These are phyloP conservation scores for Cylindroiulus punctatus DNA, from an alignment of 2,888 invertebrate genomes.

Conservation along the genomic window DNA sequence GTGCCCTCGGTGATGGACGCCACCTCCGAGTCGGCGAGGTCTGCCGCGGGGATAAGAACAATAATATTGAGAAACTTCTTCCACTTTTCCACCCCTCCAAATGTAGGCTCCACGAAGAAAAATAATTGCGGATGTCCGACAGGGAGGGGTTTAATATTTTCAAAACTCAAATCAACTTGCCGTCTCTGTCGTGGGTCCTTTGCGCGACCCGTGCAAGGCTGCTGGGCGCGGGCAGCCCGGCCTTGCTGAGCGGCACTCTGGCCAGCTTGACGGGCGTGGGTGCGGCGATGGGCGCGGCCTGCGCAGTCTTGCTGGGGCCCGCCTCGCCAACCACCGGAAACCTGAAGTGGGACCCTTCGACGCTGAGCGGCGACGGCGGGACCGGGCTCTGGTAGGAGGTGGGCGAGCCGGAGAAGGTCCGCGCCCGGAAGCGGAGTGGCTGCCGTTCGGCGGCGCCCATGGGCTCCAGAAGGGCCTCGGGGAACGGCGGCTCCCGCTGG, in stretches of 20 bases:
- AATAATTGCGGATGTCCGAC: too few relatives aligned
- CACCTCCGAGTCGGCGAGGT: slow-evolving; percentile 53
- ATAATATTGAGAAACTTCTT: too few relatives aligned
- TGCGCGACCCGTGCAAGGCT: background rate
- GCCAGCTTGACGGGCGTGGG: background rate
- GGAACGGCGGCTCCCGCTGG: background rate
- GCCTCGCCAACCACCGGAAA: slow-evolving; percentile 38
- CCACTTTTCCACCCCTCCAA: too few relatives aligned
- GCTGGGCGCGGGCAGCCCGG: background rate
- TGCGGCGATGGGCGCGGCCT: background rate
- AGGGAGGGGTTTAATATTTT: too few relatives aligned
- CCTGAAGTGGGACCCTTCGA: slow-evolving; percentile 52
- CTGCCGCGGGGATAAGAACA: background rate
- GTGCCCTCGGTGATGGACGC: slow-evolving; percentile 41
- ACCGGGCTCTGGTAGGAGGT: slow-evolving; percentile 36
- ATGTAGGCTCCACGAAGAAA: too few relatives aligned
- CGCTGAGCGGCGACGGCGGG: slow-evolving; percentile 54
- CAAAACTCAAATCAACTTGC: slow-evolving; percentile 10
- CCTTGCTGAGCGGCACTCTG: slow-evolving; percentile 8
- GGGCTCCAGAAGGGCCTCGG: background rate
- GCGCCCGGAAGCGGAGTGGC: background rate
- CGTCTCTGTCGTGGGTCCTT: background rate
- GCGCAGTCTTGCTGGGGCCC: background rate
- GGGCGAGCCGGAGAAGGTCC: slow-evolving; percentile 46
- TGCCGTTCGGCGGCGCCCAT: background rate